Evolutionary conservation across 2,888 invertebrate species (phyloP), one percentile per base, ranked within the genome.

Genomic region (Hirtodrosophila duncani): DNA sequence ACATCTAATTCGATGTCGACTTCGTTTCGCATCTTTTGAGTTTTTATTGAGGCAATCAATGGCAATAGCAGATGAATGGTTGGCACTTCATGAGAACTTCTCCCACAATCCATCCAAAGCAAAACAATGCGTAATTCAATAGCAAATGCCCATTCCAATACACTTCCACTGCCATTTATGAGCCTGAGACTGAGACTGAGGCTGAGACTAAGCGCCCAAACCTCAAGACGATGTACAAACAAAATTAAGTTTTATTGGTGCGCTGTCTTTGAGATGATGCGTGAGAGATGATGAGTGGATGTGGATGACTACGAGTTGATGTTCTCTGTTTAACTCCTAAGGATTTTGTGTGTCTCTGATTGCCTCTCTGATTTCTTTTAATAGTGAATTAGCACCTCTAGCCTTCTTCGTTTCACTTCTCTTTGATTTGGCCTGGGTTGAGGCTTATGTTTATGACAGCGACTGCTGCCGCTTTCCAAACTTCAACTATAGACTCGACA

Each of bases 241-340:
- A 81, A 83, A 77, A 81, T 81, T 81, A 81, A 74, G 70, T 80
- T 81, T 81, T 81, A 82, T 82, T 81, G 74, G 67, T 71, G 77
- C 74, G 69, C 64, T 56, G 48, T 60, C 41, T 39, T 23, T 29
- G 43, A 36, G 48, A 49, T 56, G 56, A 53, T 65, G 52, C 46
- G 48, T 57, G 61, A 46, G 63, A 48, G 58, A 72, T 80, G 72
- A 80, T 82, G 80, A 80, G 69, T 71, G 62, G 64, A 14, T 16
- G 24, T 38, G 9, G 34, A 27, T 27, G 58, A 20, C 17, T 27
- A 37, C 16, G 29, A 29, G 26, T 30, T 13, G 29, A 23, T 29
- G 36, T 30, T 37, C 5, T 46, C 13, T 14, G 30, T 9, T 14
- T 38, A 7, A 4, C 20, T 20, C n/a, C n/a, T n/a, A n/a, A n/a